These are phyloP conservation scores for Pachyseris speciosa DNA, from an alignment of 64 coral and sea anemone genomes.

Conservation along the genomic window DNA sequence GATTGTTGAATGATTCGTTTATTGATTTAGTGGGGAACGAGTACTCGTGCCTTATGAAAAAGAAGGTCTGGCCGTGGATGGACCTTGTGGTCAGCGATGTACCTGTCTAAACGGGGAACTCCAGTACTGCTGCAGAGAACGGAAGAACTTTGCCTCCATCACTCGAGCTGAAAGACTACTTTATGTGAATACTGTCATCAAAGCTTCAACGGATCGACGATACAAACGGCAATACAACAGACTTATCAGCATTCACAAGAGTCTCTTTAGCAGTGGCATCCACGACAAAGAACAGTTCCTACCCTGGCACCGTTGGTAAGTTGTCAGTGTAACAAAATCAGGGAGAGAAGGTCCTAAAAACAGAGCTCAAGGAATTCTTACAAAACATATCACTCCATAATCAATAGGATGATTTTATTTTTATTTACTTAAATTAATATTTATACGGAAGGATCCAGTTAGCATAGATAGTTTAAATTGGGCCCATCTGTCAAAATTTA, in stretches of 20 bases:
- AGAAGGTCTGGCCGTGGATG: conserved; percentile 16
- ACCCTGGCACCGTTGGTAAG: conserved; percentile 85
- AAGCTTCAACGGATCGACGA: neutral
- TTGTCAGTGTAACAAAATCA: too few relatives aligned
- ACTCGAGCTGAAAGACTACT: conserved; percentile 44
- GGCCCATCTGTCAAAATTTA: too few relatives aligned
- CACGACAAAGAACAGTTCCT: conserved; percentile 65
- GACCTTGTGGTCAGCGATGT: conserved; percentile 60
- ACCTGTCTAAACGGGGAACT: conserved; percentile 18
- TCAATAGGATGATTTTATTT: too few relatives aligned
- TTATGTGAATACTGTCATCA: conserved; percentile 61
- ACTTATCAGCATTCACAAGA: conserved; percentile 45
- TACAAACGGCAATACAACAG: conserved; percentile 19
- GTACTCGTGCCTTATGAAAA: neutral
- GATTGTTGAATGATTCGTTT: too few relatives aligned
- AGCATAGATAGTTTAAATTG: too few relatives aligned
- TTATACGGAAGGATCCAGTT: too few relatives aligned
- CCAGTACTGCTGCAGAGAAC: conserved; percentile 55
- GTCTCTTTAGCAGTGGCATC: conserved; percentile 22
- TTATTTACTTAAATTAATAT: too few relatives aligned
- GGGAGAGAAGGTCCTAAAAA: too few relatives aligned
- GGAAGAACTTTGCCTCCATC: conserved; percentile 72
- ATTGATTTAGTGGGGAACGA: neutral
- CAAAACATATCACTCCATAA: too few relatives aligned
- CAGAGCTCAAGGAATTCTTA: too few relatives aligned